phyloP scores from a whole-genome alignment of 2,888 invertebrate species.

The Tipula helvola region DNA sequence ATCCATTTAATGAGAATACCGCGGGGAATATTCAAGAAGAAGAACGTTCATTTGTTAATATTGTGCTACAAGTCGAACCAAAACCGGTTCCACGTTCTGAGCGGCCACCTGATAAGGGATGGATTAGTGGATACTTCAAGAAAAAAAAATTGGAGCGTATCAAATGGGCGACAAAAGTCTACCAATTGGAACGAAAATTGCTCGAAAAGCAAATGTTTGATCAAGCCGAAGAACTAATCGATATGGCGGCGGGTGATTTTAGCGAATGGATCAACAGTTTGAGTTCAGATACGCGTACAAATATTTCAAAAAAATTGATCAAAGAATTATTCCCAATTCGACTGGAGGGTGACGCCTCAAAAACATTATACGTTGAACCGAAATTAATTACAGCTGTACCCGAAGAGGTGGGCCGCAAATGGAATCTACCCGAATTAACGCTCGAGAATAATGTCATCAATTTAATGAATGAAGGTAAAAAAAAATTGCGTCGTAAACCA shows the following conservation, averaged over 20 bases:
- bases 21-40: slow-evolving; percentile 27
- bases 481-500: slow-evolving; percentile 17
- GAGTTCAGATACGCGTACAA: slow-evolving; percentile 24
- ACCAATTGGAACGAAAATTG: slow-evolving; percentile 23
- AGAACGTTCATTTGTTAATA: slow-evolving; percentile 23
- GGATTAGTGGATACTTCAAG: slow-evolving; percentile 27
- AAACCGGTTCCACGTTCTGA: slow-evolving; percentile 22
- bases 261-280: slow-evolving; percentile 30
- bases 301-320: slow-evolving; percentile 28
- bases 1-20: slow-evolving; percentile 26
- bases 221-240: slow-evolving; percentile 33
- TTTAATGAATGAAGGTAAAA: slow-evolving; percentile 22
- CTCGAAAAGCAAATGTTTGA: slow-evolving; percentile 28
- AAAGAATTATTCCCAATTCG: slow-evolving; percentile 33
- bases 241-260: slow-evolving; percentile 28
- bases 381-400: slow-evolving; percentile 31
- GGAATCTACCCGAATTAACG: slow-evolving; percentile 29
- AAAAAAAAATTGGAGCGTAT: slow-evolving; percentile 27
- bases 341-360: slow-evolving; percentile 20
- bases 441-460: slow-evolving; percentile 30
- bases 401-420: slow-evolving; percentile 29
- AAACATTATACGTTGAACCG: slow-evolving; percentile 29
- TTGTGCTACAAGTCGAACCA: slow-evolving; percentile 23
- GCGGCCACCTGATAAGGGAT: slow-evolving; percentile 22
- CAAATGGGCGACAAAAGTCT: slow-evolving; percentile 30